Evolutionary conservation across 2,888 invertebrate genomes (phyloP), one percentile per base, ranked within the genome.

Genomic region (Dioctria rufipes): DNA sequence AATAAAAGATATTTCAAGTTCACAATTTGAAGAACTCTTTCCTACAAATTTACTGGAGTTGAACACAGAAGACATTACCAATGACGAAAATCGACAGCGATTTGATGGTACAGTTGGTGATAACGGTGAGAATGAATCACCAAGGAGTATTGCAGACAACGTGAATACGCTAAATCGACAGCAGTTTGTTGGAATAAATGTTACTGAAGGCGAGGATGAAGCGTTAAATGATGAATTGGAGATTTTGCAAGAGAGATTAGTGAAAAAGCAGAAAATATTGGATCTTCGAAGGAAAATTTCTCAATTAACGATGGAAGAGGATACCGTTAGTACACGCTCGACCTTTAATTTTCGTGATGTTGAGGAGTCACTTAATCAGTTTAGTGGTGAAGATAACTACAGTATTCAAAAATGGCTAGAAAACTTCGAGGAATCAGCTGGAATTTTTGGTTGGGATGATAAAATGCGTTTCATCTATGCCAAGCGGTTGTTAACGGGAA

Each of bases 381-480:
- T 78, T 66, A 43, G 37, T 54, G 66, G 78, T 0, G 78, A 78
- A 11, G 78, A 66, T 58, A 78, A 42, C 37, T 66, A 49, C 11
- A 25, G 40, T 5, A 54, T 78, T 54, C 4, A 39, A 66, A 63
- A 49, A 40, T 78, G 78, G 78, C 9, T 78, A 9, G 13, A 66
- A 11, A 51, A 63, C 6, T 78, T 78, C 51, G 78, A 78, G 40
- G 78, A 78, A 39, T 54, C 51, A 8, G 49, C 37, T 3, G 66
- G 54, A 40, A 39, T 49, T 39, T 42, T 66, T 5, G 49, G 49
- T 11, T 66, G 39, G 69, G 6, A 39, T 42, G 4, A 40, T 4
- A 65, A 42, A 65, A 65, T 5, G 40, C 40, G 63, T 42, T 81
- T 80, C 46, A 67, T 82, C 8, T 81, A 46, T 46, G 49, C 49